Evolutionary conservation across 2,797 vertebrate species (phyloP).

Genomic region (Balearica regulorum): DNA sequence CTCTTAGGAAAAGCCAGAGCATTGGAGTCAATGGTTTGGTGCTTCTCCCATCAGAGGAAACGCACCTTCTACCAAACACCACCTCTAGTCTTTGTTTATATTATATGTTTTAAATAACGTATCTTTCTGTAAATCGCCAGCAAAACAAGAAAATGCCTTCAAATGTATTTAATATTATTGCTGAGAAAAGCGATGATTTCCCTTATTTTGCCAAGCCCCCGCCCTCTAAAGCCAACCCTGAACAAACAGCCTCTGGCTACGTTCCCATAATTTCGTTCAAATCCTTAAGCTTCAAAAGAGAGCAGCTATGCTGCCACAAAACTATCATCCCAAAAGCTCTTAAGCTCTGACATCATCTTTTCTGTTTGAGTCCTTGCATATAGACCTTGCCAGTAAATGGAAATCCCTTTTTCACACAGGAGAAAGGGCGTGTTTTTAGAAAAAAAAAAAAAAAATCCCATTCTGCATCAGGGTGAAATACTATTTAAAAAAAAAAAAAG

Average conservation of each 20-base stretch:
- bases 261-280: conserved; percentile 35
- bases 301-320: conserved; percentile 21
- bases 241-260: background rate
- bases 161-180: background rate
- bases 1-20: background rate
- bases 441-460: no score
- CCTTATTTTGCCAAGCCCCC: background rate
- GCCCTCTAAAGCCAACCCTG: background rate
- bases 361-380: background rate
- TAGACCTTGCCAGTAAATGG: conserved; percentile 26
- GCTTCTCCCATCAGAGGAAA: background rate
- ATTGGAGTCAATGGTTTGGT: background rate
- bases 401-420: background rate
- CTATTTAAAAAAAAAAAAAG: background rate
- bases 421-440: background rate
- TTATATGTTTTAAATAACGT: rapidly evolving
- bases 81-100: rapidly evolving
- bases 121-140: background rate
- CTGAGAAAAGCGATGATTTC: background rate
- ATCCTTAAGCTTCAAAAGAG: conserved; percentile 57
- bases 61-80: background rate
- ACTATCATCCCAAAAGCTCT: conserved; percentile 48
- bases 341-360: conserved; percentile 53
- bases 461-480: background rate
- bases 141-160: background rate